These are phyloP conservation scores for Monarcha castaneiventris DNA, from an alignment of 2,113 vertebrate genomes.

Conservation along the genomic window DNA sequence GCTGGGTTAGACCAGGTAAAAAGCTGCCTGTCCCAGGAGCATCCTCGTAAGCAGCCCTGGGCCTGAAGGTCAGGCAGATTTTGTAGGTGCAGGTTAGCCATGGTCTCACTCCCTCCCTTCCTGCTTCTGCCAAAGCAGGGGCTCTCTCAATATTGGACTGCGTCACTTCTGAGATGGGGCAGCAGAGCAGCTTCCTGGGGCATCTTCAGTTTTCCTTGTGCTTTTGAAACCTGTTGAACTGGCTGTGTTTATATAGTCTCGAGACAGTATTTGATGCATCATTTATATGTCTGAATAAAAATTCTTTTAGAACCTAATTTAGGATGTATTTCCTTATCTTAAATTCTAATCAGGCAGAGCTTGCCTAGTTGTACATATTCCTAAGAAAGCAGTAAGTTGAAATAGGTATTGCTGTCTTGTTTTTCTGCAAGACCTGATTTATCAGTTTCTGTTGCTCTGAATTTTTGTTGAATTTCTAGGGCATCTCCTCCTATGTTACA, in stretches of 20 bases:
- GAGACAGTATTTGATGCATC: not conserved
- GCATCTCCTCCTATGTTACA: not conserved
- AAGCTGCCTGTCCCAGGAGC: not conserved
- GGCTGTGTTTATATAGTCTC: not conserved
- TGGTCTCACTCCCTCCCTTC: not conserved
- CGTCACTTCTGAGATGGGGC: accelerated
- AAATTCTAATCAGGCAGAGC: not conserved
- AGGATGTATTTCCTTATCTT: not conserved
- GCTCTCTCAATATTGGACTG: not conserved
- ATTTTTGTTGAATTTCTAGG: not conserved
- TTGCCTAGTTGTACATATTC: not conserved
- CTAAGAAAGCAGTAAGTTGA: not conserved
- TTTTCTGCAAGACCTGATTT: not conserved
- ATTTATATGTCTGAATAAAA: not conserved
- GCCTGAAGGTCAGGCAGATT: not conserved
- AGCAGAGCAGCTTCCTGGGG: accelerated
- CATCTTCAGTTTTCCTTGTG: not conserved
- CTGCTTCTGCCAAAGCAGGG: not conserved
- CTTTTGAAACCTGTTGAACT: not conserved
- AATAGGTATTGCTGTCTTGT: not conserved
- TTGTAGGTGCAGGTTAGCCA: not conserved
- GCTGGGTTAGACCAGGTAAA: not conserved
- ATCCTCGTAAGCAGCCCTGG: not conserved
- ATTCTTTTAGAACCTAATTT: not conserved
- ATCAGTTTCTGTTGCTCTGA: not conserved